Percentiles rank a stretch among this genome's conserved stretches.
Conservation (phyloP, 1,140 invertebrate genomes). For the Orchesella cincta region DNA sequence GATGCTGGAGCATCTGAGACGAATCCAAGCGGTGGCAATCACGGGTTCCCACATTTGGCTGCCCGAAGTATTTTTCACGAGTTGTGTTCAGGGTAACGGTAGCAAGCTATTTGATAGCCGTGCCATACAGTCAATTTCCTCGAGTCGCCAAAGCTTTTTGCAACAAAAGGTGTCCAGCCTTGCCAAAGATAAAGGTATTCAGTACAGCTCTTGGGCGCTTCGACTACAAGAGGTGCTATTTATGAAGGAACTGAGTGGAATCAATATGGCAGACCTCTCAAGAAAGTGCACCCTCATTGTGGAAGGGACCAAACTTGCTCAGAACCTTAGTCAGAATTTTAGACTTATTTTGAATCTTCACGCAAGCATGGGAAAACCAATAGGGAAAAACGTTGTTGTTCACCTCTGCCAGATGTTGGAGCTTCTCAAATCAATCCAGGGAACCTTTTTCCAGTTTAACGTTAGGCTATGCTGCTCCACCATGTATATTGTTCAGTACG, state of each 20-base stretch:
- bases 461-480: conserved; percentile 63
- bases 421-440: conserved; percentile 75
- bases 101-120: conserved; percentile 65
- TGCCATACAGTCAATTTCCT: conserved; percentile 60
- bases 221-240: conserved; percentile 52
- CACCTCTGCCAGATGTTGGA: conserved; percentile 79
- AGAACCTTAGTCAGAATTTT: conserved; percentile 59
- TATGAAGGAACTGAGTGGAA: conserved; percentile 58
- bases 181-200: conserved; percentile 62
- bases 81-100: conserved; percentile 64
- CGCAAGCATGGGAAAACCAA: conserved; percentile 70
- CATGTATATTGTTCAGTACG: conserved; percentile 70
- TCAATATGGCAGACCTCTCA: conserved; percentile 65
- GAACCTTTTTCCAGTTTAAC: conserved; percentile 63
- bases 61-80: conserved; percentile 63
- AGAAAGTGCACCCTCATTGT: conserved; percentile 62
- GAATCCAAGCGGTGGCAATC: conserved; percentile 71
- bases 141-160: conserved; percentile 63
- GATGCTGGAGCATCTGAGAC: conserved; percentile 46
- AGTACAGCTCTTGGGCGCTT: conserved; percentile 54
- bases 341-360: conserved; percentile 77
- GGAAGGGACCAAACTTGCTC: conserved; percentile 63
- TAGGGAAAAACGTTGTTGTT: conserved; percentile 75
- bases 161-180: conserved; percentile 63
- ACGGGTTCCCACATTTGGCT: conserved; percentile 77